Evolutionary conservation across 2,113 vertebrate species (phyloP).

Genomic region (Nannospalax galili): DNA sequence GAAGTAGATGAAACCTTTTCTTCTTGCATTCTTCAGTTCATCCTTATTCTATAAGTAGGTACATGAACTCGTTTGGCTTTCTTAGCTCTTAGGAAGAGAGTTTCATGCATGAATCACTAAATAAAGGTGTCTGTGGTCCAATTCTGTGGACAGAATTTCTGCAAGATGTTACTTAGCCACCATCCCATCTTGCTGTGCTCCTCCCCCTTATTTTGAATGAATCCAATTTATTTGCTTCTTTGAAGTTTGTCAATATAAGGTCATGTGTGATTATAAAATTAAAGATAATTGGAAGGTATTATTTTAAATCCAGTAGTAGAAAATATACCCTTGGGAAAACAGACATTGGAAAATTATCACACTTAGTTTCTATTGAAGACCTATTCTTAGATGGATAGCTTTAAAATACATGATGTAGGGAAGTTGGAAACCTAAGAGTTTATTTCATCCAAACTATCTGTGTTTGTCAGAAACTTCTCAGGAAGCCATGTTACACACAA

Average conservation of each 20-base stretch:
- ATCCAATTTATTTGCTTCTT: neutral
- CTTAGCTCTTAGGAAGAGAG: neutral
- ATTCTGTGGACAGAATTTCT: neutral
- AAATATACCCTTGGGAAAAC: neutral
- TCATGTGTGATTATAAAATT: neutral
- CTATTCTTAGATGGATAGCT: neutral
- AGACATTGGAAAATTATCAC: neutral
- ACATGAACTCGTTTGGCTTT: neutral
- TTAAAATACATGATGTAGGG: neutral
- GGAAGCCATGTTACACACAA: neutral
- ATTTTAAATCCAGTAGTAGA: neutral
- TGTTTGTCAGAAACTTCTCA: neutral
- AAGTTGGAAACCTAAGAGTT: neutral
- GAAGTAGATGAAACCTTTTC: neutral
- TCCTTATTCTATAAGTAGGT: no score
- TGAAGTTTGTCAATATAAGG: neutral
- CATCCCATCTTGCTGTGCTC: neutral
- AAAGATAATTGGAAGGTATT: neutral
- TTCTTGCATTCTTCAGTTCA: no score
- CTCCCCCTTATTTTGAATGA: neutral
- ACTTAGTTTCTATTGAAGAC: neutral
- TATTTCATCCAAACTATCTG: neutral
- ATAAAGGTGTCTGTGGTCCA: neutral
- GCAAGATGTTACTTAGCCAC: neutral
- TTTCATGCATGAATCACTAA: neutral